Evolutionary conservation across 2,113 vertebrate species (phyloP).

Genomic region (Nannobrachium achirus): DNA sequence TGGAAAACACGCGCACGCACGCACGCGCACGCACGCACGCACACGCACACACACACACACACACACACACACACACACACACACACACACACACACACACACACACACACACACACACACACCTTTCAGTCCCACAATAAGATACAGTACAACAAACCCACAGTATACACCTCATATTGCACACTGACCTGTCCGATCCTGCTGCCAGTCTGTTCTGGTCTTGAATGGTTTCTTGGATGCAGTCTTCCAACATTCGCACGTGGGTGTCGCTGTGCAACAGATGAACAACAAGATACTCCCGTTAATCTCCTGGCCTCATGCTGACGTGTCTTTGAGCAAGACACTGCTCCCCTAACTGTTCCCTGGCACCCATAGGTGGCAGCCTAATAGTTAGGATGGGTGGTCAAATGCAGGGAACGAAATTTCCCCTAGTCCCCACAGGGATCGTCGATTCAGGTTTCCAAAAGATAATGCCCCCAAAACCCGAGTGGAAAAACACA

Average conservation of each 20-base stretch:
- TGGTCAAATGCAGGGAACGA: no score
- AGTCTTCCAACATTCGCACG: conserved; percentile 97
- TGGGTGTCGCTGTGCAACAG: conserved; percentile 88
- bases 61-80: background rate
- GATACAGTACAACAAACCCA: no score
- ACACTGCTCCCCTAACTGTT: no score
- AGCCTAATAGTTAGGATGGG: no score
- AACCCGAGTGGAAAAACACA: no score
- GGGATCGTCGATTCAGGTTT: no score
- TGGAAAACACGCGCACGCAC: conserved; percentile 56
- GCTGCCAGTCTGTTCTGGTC: conserved; percentile 97
- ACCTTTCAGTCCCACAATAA: background rate
- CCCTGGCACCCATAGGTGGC: no score
- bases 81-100: background rate
- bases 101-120: background rate
- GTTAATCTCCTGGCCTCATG: no score
- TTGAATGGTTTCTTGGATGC: conserved; percentile 94
- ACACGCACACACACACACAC: background rate
- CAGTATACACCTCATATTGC: background rate
- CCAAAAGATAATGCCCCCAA: no score
- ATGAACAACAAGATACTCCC: conserved; percentile 5
- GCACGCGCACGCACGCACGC: background rate
- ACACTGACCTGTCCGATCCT: conserved; percentile 93
- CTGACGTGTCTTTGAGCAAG: no score
- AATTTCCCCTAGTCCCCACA: no score